These are phyloP conservation scores for Parnassius smintheus DNA, from an alignment of 2,888 invertebrate genomes.

Conservation along the genomic window DNA sequence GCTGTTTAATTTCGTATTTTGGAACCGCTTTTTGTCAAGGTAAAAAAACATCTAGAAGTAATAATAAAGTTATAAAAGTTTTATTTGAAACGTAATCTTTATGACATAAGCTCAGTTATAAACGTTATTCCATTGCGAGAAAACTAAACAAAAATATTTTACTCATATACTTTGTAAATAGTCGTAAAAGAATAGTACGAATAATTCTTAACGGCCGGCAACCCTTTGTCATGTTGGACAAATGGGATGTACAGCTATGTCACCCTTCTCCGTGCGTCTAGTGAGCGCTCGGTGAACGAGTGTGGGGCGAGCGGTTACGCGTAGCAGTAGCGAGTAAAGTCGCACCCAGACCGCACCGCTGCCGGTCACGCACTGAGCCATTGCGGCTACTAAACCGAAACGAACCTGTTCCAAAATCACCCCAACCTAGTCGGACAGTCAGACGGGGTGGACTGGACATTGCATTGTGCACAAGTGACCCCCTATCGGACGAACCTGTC, in stretches of 20 bases:
- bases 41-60: too few species aligned
- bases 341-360: conserved; percentile 75
- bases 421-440: conserved; percentile 43
- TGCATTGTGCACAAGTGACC: conserved; percentile 71
- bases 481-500: conserved; percentile 55
- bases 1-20: too few species aligned
- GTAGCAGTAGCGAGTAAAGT: conserved; percentile 74
- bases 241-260: conserved; percentile 68
- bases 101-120: too few species aligned
- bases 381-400: conserved; percentile 38
- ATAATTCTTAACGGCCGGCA: conserved; percentile 50
- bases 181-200: conserved; percentile 2
- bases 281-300: conserved; percentile 50
- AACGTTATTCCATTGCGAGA: too few species aligned
- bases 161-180: too few species aligned
- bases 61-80: too few species aligned
- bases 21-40: too few species aligned
- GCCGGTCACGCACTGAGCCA: conserved; percentile 49
- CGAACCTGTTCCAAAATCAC: conserved; percentile 53
- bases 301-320: conserved; percentile 45
- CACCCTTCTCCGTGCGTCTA: conserved; percentile 69
- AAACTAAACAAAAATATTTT: too few species aligned
- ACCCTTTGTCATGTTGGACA: conserved; percentile 60
- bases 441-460: conserved; percentile 55
- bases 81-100: too few species aligned